phyloP scores from a whole-genome alignment of 2,888 invertebrate genomes.

The Heliconius erato region DNA sequence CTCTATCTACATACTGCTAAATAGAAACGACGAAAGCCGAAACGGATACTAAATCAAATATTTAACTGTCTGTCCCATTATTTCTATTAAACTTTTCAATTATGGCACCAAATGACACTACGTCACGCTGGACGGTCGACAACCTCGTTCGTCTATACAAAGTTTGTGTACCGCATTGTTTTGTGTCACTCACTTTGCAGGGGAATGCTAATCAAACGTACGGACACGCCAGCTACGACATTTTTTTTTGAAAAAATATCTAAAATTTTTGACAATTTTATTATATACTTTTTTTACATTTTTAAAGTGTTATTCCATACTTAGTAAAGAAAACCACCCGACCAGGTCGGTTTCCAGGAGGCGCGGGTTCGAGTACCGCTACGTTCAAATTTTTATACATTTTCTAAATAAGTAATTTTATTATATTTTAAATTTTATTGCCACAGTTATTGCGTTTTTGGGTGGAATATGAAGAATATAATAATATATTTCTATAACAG shows the following conservation, averaged over 20 bases:
- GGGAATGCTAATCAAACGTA: conserved; percentile 59
- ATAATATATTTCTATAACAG: too few species aligned
- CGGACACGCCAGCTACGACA: background rate
- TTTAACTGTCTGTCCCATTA: background rate
- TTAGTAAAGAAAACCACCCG: too few species aligned
- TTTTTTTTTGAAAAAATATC: background rate
- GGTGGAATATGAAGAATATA: too few species aligned
- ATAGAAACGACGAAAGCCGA: background rate
- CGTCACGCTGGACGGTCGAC: conserved; percentile 46
- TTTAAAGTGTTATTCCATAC: too few species aligned
- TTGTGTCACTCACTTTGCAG: conserved; percentile 64
- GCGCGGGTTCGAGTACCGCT: too few species aligned
- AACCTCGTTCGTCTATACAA: conserved; percentile 57
- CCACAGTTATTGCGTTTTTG: too few species aligned
- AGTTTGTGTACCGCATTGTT: conserved; percentile 63
- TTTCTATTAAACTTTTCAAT: background rate
- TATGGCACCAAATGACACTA: background rate
- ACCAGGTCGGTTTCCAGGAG: too few species aligned
- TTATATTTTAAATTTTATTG: too few species aligned
- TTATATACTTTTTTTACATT: too few species aligned
- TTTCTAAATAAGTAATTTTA: too few species aligned
- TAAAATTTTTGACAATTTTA: too few species aligned
- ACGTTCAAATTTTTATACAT: too few species aligned
- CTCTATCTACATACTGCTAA: background rate
- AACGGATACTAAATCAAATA: background rate